Evolutionary conservation across 2,797 vertebrate genomes (phyloP).

Genomic region (Schizothorax lantsangensis): DNA sequence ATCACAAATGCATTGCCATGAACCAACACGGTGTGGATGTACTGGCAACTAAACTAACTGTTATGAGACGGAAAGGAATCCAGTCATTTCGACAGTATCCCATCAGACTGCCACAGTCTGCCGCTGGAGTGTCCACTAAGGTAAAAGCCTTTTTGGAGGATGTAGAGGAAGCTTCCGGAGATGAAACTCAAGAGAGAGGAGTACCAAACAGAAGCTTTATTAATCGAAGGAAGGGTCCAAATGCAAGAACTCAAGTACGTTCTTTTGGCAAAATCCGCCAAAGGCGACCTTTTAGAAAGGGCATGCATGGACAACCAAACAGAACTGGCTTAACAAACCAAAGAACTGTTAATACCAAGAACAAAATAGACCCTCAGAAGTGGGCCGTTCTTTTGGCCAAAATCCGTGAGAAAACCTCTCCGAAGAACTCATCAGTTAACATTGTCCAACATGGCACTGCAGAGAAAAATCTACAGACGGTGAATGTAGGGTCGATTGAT

Average conservation of each 20-base stretch:
- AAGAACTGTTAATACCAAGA: slow-evolving; percentile 81
- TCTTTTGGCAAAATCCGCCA: slow-evolving; percentile 44
- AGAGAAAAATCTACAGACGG: slow-evolving; percentile 18
- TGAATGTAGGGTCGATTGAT: slow-evolving; percentile 25
- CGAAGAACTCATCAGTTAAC: slow-evolving; percentile 60
- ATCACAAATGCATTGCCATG: slow-evolving; percentile 88
- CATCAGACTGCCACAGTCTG: slow-evolving; percentile 72
- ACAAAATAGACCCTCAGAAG: slow-evolving; percentile 88
- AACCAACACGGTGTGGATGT: slow-evolving; percentile 86
- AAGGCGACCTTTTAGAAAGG: slow-evolving; percentile 66
- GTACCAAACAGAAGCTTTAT: slow-evolving; percentile 60
- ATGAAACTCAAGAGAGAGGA: slow-evolving; percentile 47
- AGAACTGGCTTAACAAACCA: slow-evolving; percentile 81
- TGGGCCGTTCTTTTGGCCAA: slow-evolving; percentile 93
- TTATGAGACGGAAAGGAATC: slow-evolving; percentile 74
- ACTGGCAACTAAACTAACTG: slow-evolving; percentile 76
- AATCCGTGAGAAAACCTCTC: slow-evolving; percentile 84
- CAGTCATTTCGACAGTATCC: slow-evolving; percentile 67
- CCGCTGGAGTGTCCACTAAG: slow-evolving; percentile 74
- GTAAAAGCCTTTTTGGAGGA: slow-evolving; percentile 71
- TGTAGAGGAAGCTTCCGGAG: slow-evolving; percentile 84
- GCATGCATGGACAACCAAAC: slow-evolving; percentile 75
- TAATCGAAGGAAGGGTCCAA: slow-evolving; percentile 36
- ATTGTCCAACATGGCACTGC: slow-evolving; percentile 5
- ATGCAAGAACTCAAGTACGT: slow-evolving; percentile 36